Evolutionary conservation across 1,140 invertebrate species (phyloP).

Genomic region (Hormaphis cornu): DNA sequence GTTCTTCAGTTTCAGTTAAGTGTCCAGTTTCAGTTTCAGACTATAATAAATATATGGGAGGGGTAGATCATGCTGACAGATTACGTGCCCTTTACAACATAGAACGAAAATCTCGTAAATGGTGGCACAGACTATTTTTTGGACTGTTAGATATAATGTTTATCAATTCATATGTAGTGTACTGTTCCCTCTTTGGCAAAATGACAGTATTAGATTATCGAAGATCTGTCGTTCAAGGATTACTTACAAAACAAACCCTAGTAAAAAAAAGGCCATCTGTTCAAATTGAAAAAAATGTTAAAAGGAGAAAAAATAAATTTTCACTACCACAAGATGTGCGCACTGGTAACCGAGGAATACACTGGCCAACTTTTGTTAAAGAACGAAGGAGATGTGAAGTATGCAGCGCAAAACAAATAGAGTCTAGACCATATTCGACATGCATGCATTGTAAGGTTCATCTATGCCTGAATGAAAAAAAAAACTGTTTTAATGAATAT

Average conservation of each 20-base stretch:
- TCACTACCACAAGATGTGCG: neutral
- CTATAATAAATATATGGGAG: constrained; percentile 39
- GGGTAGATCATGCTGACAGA: constrained; percentile 37
- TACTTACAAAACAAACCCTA: neutral
- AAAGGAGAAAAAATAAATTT: neutral
- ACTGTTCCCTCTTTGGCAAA: neutral
- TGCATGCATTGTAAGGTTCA: neutral
- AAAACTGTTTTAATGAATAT: neutral
- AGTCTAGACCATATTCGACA: neutral
- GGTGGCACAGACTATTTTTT: neutral
- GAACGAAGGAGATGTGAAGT: neutral
- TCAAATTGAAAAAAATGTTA: neutral
- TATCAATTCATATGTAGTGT: neutral
- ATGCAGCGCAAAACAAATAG: neutral
- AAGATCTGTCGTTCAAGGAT: neutral
- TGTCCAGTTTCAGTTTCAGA: constrained; percentile 37
- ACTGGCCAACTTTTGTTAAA: neutral
- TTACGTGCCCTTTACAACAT: neutral
- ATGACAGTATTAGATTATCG: neutral
- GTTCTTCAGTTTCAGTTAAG: constrained; percentile 28
- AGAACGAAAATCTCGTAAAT: neutral
- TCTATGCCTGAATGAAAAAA: neutral
- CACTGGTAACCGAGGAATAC: neutral
- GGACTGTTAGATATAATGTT: neutral
- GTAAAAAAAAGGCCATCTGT: neutral